Percentiles rank a stretch among this genome's conserved stretches.
Conservation (phyloP, 2,888 invertebrate genomes). For the Athetis lepigone region DNA sequence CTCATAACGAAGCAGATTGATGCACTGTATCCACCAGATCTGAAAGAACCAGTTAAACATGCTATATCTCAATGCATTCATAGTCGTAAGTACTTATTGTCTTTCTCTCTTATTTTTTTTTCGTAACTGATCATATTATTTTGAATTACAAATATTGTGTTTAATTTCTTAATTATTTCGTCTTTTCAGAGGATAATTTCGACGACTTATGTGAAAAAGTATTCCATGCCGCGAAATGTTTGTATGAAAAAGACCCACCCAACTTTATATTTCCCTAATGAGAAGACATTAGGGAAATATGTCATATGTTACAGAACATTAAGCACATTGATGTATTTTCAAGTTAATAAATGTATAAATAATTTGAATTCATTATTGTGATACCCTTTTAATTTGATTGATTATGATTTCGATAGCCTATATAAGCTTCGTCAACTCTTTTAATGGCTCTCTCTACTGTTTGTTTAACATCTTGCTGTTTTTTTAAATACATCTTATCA, state of each 20-base stretch:
- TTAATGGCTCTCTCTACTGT: slow-evolving; percentile 10
- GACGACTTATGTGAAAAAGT: slow-evolving; percentile 80
- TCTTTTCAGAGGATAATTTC: slow-evolving; percentile 82
- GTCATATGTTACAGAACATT: slow-evolving; percentile 45
- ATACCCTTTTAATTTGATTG: slow-evolving; percentile 7
- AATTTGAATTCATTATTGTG: slow-evolving; percentile 54
- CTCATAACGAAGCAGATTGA: slow-evolving; percentile 82
- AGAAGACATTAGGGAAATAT: too few species aligned
- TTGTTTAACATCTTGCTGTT: slow-evolving; percentile 8
- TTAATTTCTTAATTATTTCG: slow-evolving; percentile 25
- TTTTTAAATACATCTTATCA: slow-evolving; percentile 25
- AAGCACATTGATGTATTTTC: slow-evolving; percentile 42
- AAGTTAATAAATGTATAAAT: slow-evolving; percentile 55
- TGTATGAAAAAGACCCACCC: slow-evolving; percentile 80
- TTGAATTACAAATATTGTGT: background rate
- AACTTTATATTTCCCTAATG: slow-evolving; percentile 82
- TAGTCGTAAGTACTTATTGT: slow-evolving; percentile 77
- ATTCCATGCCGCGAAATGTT: slow-evolving; percentile 80
- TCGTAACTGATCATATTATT: background rate
- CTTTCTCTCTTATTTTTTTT: background rate
- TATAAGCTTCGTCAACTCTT: slow-evolving; percentile 7
- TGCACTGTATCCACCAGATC: slow-evolving; percentile 78
- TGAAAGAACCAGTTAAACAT: slow-evolving; percentile 75
- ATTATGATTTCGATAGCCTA: background rate
- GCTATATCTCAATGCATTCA: slow-evolving; percentile 73